A percentile compares a stretch with the other conserved stretches of the same genome.
Evolutionary conservation across 1,140 invertebrate species (phyloP).

Genomic region (Drosophila truncata): DNA sequence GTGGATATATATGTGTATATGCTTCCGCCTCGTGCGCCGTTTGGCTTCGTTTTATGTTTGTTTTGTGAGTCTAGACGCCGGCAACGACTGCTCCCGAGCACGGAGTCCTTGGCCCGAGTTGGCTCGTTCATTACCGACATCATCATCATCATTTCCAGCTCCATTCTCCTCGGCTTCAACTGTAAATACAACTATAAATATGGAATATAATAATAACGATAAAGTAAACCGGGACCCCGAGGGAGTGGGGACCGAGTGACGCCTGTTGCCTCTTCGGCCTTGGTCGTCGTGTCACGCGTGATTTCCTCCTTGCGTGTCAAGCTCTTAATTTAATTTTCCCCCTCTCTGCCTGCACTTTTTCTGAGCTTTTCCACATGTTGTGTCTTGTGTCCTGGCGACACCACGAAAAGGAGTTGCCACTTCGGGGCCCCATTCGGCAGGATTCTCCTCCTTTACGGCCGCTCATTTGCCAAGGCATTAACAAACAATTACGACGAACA

Average conservation of each 20-base stretch:
- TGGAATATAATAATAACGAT: constrained; percentile 61
- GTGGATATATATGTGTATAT: constrained; percentile 6
- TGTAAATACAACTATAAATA: constrained; percentile 74
- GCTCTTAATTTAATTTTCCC: constrained; percentile 67
- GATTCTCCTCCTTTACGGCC: constrained; percentile 21
- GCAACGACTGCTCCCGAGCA: constrained; percentile 41
- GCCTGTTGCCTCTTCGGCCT: constrained; percentile 30
- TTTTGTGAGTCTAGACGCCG: constrained; percentile 74
- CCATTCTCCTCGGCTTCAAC: constrained; percentile 11
- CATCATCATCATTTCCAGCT: constrained; percentile 32
- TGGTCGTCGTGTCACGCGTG: constrained; percentile 61
- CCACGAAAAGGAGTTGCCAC: constrained; percentile 1
- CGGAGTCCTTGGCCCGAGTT: constrained; percentile 51
- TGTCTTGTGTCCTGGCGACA: constrained; percentile 26
- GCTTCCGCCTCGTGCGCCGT: constrained; percentile 22
- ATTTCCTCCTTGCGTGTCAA: constrained; percentile 52
- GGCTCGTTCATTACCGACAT: constrained; percentile 74
- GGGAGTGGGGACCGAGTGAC: constrained; percentile 8
- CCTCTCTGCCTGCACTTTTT: constrained; percentile 2
- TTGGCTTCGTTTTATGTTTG: constrained; percentile 72
- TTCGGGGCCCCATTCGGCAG: not conserved
- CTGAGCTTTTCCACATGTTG: constrained; percentile 13
- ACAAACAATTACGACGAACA: constrained; percentile 61
- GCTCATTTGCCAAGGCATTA: constrained; percentile 59
- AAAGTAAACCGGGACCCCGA: constrained; percentile 49